Evolutionary conservation across 2,113 vertebrate species (phyloP).

Genomic region (Syngnathus floridae): DNA sequence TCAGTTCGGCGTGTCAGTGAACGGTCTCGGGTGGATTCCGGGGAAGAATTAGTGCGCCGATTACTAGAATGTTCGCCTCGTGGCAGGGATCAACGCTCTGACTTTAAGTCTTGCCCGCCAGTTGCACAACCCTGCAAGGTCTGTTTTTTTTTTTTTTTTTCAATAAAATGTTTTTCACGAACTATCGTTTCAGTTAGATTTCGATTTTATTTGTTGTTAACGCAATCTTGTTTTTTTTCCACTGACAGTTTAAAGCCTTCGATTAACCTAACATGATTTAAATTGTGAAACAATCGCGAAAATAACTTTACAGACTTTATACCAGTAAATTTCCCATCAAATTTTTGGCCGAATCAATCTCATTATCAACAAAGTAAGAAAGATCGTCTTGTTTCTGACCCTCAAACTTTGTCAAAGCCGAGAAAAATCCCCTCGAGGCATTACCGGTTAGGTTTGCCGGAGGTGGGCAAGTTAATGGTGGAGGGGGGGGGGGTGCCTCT

Average conservation of each 20-base stretch:
- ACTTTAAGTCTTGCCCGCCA: neutral
- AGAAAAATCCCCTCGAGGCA: neutral
- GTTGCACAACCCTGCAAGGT: neutral
- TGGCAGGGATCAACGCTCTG: neutral
- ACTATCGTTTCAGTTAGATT: too few relatives aligned
- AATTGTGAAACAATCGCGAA: too few relatives aligned
- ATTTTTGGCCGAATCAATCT: neutral
- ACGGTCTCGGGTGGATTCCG: slow-evolving; percentile 17
- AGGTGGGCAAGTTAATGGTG: neutral
- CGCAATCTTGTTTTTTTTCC: too few relatives aligned
- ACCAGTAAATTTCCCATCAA: too few relatives aligned
- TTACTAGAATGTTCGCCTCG: neutral
- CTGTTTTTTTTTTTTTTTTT: neutral
- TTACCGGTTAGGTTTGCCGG: too few relatives aligned
- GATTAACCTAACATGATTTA: too few relatives aligned
- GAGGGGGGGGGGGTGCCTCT: neutral
- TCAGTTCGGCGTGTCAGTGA: slow-evolving; percentile 17
- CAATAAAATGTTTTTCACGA: too few relatives aligned
- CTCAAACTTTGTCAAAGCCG: neutral
- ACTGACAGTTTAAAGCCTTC: too few relatives aligned
- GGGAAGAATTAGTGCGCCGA: slow-evolving; percentile 27
- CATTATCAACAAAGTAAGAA: neutral
- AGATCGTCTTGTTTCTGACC: neutral
- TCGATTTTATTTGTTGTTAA: neutral
- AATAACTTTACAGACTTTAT: too few relatives aligned